A percentile compares a stretch with the other conserved stretches of the same genome.
Conservation (phyloP, 64 coral and sea anemone genomes). For the Hydrozoanthus tunicans region DNA sequence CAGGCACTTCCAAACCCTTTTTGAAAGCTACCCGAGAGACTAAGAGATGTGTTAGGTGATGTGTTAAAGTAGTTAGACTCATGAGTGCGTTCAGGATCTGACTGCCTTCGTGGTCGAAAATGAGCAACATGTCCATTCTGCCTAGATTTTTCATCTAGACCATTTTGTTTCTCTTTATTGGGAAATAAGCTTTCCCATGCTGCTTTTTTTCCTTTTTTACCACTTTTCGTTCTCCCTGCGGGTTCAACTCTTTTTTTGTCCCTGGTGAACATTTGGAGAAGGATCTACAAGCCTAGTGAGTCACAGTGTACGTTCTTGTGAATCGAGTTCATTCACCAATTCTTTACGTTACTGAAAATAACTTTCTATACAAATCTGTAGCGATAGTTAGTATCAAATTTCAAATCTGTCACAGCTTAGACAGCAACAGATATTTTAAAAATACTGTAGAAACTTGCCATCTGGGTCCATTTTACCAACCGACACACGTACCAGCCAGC, state of each 20-base stretch:
- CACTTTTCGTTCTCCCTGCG: constrained; percentile 23
- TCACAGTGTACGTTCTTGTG: background rate
- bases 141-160: constrained; percentile 26
- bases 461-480: background rate
- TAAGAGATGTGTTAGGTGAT: constrained; percentile 63
- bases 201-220: constrained; percentile 37
- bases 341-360: background rate
- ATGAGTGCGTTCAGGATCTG: background rate
- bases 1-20: constrained; percentile 67
- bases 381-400: background rate
- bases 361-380: background rate
- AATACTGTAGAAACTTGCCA: constrained; percentile 15
- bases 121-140: constrained; percentile 50
- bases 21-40: constrained; percentile 65
- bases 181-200: constrained; percentile 47
- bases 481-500: background rate
- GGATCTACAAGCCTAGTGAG: background rate
- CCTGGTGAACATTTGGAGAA: constrained; percentile 47
- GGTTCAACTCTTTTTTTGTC: constrained; percentile 54
- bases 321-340: background rate
- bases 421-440: background rate
- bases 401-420: background rate
- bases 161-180: constrained; percentile 14
- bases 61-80: constrained; percentile 66
- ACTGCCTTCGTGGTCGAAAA: constrained; percentile 56